Evolutionary conservation across 2,888 invertebrate species (phyloP).

Genomic region (Sarcophaga subvicina): DNA sequence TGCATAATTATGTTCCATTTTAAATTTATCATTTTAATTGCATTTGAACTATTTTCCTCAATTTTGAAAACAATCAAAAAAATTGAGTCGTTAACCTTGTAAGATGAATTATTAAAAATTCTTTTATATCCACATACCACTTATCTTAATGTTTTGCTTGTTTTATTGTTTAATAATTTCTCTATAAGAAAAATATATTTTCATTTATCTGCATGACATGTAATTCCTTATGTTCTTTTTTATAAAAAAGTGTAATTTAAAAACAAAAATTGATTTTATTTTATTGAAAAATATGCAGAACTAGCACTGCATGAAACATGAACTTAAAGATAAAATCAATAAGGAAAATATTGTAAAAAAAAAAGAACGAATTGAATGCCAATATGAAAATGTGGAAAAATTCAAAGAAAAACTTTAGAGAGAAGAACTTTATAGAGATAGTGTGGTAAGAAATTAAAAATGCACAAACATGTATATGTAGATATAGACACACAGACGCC

Average conservation of each 20-base stretch:
- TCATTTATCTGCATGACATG: conserved; percentile 21
- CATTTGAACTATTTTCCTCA: background rate
- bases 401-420: background rate
- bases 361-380: conserved; percentile 1
- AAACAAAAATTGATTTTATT: conserved; percentile 32
- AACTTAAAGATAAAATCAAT: conserved; percentile 51
- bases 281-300: conserved; percentile 29
- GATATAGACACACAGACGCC: conserved; percentile 44
- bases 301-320: conserved; percentile 28
- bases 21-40: background rate
- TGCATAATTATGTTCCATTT: background rate
- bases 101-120: conserved; percentile 31
- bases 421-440: background rate
- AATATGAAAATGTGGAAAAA: conserved; percentile 32
- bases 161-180: conserved; percentile 18
- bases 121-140: background rate
- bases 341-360: conserved; percentile 11
- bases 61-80: conserved; percentile 23
- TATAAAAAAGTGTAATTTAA: conserved; percentile 26
- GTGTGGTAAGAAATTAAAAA: conserved; percentile 29
- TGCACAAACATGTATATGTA: conserved; percentile 17
- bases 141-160: conserved; percentile 9
- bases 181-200: conserved; percentile 15
- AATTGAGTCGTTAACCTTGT: conserved; percentile 42
- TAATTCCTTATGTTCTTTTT: conserved; percentile 10